Base-by-base conservation (phyloP, 2,113 vertebrate genomes). In the Tachuris rubrigastra region DNA sequence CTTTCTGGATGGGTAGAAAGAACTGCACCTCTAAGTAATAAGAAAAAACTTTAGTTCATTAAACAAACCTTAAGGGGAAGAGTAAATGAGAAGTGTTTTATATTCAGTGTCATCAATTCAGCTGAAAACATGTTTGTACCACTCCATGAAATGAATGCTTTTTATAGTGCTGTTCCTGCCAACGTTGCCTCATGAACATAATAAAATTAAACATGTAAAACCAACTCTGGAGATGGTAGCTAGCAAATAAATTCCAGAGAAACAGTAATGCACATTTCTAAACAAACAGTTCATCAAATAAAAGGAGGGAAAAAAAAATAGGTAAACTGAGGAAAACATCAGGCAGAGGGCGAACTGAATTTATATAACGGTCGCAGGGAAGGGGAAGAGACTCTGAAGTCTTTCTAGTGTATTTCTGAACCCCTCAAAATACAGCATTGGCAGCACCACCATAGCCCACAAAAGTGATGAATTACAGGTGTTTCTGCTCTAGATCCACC, bases 101-200 rank as follows among this genome's bases (percentile, higher is more conserved):
- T 91, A 96, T 96, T 96, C 97, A 94, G 96, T 95, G 96, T 93
- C 96, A 96, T 91, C 95, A 91, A 92, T 94, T 96, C 97, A 96
- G 97, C 94, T 90, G 92, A 95, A 97, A 96, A 97, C 95, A 95
- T 91, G 95, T 96, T 96, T 96, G 93, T 92, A 82, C 93, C 95
- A 90, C 93, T 90, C 87, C 92, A 92, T 60, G 65, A 92, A 96
- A 95, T 37, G 90, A 87, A 89, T 2, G 85, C 90, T 96, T 94
- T 96, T 96, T 93, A 93, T 95, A 96, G 95, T 31, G 58, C 56
- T 78, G 84, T 92, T 88, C 85, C 95, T 95, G 93, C 94, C 95
- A 97, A 95, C 25, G 37, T 80, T 87, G 63, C 75, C 87, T 94
- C 73, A 84, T 81, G 93, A 93, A 91, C 90, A 87, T 90, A 49